Evolutionary conservation across 2,888 invertebrate species (phyloP).

Genomic region (Strigamia crassipes): DNA sequence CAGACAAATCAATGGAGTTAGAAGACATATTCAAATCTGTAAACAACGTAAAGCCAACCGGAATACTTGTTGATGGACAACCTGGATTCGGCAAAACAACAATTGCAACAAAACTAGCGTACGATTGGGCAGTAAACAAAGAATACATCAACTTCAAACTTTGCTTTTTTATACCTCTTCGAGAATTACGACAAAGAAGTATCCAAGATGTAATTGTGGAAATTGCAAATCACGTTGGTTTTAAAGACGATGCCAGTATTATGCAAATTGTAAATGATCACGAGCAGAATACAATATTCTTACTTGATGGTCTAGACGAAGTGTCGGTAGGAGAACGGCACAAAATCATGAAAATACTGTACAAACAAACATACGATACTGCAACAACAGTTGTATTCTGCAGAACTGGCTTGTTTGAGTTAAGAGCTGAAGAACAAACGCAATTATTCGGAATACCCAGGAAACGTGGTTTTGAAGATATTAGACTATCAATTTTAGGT

Average conservation of each 20-base stretch:
- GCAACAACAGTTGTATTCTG: neutral
- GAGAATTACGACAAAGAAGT: neutral
- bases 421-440: neutral
- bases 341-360: neutral
- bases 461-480: neutral
- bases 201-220: neutral
- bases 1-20: neutral
- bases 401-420: neutral
- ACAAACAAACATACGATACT: neutral
- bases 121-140: neutral
- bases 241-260: neutral
- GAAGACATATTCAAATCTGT: neutral
- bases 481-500: neutral
- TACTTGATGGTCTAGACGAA: neutral
- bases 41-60: neutral
- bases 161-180: neutral
- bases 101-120: neutral
- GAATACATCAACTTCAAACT: neutral
- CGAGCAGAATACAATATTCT: neutral
- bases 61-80: neutral
- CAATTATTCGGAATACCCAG: neutral
- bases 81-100: neutral
- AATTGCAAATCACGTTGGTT: neutral
- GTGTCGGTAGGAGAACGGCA: neutral
- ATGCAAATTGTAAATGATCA: neutral